Conservation (phyloP, 2,797 vertebrate species). For the Spondyliosoma cantharus region DNA sequence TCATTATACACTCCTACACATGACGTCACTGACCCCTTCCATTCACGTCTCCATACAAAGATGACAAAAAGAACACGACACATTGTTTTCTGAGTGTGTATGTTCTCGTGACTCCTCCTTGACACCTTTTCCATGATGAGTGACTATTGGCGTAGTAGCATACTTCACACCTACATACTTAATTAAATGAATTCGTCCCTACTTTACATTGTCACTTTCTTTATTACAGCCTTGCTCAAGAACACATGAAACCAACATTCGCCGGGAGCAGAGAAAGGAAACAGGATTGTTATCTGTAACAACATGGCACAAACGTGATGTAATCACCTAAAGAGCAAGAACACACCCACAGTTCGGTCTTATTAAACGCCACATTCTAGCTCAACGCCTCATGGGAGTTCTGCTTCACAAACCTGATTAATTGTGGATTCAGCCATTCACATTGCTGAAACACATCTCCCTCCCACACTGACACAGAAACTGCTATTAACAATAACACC, state of each 20-base stretch:
- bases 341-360: slow-evolving; percentile 4
- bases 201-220: not conserved
- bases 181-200: not conserved
- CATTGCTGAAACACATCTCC: slow-evolving; percentile 7
- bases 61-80: not conserved
- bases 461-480: slow-evolving; percentile 25
- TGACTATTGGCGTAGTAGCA: not conserved
- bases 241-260: slow-evolving; percentile 10
- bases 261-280: not conserved
- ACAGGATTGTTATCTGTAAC: not conserved
- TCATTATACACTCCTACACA: slow-evolving; percentile 41
- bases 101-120: not conserved
- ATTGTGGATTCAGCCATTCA: slow-evolving; percentile 39
- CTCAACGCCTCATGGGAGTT: slow-evolving; percentile 19
- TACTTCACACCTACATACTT: not conserved
- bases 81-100: not conserved
- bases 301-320: slow-evolving; percentile 12
- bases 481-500: slow-evolving; percentile 30
- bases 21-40: slow-evolving; percentile 21
- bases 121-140: not conserved
- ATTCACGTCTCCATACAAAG: slow-evolving; percentile 16
- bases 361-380: slow-evolving; percentile 28
- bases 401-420: slow-evolving; percentile 54
- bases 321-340: slow-evolving; percentile 1
- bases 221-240: not conserved